Evolutionary conservation across 2,113 vertebrate species (phyloP).

Genomic region (Proterorhinus semilunaris): DNA sequence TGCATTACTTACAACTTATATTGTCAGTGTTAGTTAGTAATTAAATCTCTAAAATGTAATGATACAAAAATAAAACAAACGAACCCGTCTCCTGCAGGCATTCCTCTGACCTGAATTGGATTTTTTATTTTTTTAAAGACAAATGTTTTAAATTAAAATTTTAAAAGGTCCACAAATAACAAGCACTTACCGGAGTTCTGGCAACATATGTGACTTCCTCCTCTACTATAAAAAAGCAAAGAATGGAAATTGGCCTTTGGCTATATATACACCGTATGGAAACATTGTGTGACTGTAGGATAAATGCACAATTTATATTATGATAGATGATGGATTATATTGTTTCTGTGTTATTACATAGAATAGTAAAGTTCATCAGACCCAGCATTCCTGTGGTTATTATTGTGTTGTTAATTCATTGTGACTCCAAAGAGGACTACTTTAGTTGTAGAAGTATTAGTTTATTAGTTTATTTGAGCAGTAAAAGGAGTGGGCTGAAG

Average conservation of each 20-base stretch:
- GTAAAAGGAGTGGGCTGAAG: too few relatives aligned
- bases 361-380: neutral
- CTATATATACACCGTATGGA: too few relatives aligned
- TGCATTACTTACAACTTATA: too few relatives aligned
- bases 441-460: neutral
- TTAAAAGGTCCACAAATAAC: neutral
- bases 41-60: neutral
- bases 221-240: slow-evolving; percentile 55
- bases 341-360: neutral
- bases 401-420: too few relatives aligned
- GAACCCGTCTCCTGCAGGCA: slow-evolving; percentile 45
- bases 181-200: slow-evolving; percentile 59
- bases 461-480: too few relatives aligned
- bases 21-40: neutral
- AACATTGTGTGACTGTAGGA: neutral
- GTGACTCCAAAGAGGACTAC: too few relatives aligned
- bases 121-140: neutral
- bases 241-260: neutral
- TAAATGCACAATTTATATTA: neutral
- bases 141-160: neutral
- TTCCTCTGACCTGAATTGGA: slow-evolving; percentile 40
- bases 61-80: neutral
- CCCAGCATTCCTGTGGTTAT: neutral
- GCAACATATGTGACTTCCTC: slow-evolving; percentile 69
- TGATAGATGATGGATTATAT: neutral